Base-by-base conservation (phyloP, 2,797 vertebrate species). In the Pempheris klunzingeri region DNA sequence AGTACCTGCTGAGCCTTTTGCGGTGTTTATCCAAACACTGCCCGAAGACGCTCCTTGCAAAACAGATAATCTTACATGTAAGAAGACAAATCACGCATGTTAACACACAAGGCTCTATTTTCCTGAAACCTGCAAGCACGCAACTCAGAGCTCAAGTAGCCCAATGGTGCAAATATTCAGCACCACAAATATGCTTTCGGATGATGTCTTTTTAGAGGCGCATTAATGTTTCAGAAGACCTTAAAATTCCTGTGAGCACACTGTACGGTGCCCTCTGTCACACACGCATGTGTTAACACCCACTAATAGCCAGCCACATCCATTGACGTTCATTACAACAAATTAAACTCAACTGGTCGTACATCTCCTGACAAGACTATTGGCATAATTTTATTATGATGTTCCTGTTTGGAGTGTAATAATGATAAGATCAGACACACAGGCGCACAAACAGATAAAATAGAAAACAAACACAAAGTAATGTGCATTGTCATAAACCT, bases 321-420 rank as follows among this genome's bases (percentile, higher is more conserved):
- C 59, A 75, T 3, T 14, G 38, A 54, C 17, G 0, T 30, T 74
- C 39, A 68, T 71, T 67, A 39, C 69, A 60, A 28, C 38, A 54
- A 55, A 77, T 85, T 64, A 54, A 63, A 61, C 47, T 39, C 26
- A 74, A 38, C 53, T 52, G 41, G 26, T 73, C 46, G 22, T 71
- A 28, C 36, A 53, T 76, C 63, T 30, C 50, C 58, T 41, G n/a
- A 44, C 34, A 30, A 62, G 28, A 71, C 26, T 43, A n/a, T 22
- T 52, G 67, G 47, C 47, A 53, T 32, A 55, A 71, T 54, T 4
- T 24, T 49, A 53, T 74, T 47, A 74, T 58, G 13, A 52, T 74
- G 9, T 59, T 54, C 11, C 24, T 67, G 62, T 60, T 59, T 65
- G 50, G 24, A 47, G 15, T 52, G 20, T 12, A 57, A 61, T 70